Percentiles rank a stretch among this genome's conserved stretches.
phyloP scores from a whole-genome alignment of 2,113 vertebrate species.

The Myocastor coypus region DNA sequence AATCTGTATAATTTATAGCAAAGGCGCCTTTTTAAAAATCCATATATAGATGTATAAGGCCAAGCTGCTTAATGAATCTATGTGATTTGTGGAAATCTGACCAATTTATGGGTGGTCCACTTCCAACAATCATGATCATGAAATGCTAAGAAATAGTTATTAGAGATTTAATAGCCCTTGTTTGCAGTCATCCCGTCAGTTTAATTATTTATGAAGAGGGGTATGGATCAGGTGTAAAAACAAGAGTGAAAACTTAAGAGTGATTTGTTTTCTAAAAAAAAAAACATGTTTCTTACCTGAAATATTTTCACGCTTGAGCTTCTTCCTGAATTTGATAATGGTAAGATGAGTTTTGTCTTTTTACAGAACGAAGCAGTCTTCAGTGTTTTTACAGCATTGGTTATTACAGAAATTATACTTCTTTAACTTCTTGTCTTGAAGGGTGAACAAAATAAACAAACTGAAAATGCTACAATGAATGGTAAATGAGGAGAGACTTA shows the following conservation, averaged over 20 bases:
- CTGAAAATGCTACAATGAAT: slow-evolving; percentile 91
- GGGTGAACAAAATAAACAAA: slow-evolving; percentile 92
- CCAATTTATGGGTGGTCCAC: neutral
- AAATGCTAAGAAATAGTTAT: slow-evolving; percentile 9
- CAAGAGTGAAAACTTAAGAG: slow-evolving; percentile 15
- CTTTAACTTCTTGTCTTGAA: slow-evolving; percentile 94
- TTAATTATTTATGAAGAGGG: slow-evolving; percentile 35
- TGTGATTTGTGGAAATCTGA: neutral
- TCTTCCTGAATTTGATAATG: slow-evolving; percentile 75
- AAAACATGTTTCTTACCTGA: slow-evolving; percentile 85
- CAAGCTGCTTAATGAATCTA: neutral
- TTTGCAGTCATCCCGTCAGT: neutral
- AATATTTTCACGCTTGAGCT: slow-evolving; percentile 67
- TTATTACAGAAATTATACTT: slow-evolving; percentile 91
- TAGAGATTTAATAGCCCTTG: neutral
- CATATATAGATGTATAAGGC: neutral
- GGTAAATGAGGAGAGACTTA: slow-evolving; percentile 90
- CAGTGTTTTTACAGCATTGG: slow-evolving; percentile 92
- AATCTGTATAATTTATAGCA: neutral
- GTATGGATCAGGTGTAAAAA: slow-evolving; percentile 1
- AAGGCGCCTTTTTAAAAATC: neutral
- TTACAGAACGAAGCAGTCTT: slow-evolving; percentile 89
- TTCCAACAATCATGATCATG: neutral
- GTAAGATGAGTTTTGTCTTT: slow-evolving; percentile 75
- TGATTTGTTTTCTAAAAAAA: neutral